Conservation (phyloP, 1,140 invertebrate genomes). For the Caerostris extrusa region DNA sequence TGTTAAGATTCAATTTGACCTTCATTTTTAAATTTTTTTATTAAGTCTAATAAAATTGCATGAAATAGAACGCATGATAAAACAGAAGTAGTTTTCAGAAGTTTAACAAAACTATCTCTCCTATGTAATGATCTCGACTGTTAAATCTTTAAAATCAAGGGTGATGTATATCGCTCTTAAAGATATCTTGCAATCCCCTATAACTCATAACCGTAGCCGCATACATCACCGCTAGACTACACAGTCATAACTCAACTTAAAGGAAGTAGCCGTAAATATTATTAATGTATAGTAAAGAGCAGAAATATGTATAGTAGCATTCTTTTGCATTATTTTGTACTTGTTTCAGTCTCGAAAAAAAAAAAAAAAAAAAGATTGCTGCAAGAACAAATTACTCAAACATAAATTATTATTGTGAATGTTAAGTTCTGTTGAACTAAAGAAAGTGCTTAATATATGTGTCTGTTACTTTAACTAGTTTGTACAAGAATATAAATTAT, state of each 20-base stretch:
- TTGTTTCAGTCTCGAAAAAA: not conserved
- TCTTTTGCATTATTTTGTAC: not conserved
- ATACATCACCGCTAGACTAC: slow-evolving; percentile 6
- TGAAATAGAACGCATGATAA: no score
- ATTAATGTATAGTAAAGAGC: not conserved
- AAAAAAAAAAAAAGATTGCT: no score
- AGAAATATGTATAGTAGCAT: not conserved
- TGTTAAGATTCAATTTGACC: no score
- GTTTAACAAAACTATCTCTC: no score
- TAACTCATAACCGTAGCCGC: not conserved
- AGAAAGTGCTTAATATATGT: no score
- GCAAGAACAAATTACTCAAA: not conserved
- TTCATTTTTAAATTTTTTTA: no score
- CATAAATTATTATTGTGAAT: not conserved
- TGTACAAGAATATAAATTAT: no score
- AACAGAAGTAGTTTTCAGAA: no score
- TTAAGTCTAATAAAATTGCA: no score
- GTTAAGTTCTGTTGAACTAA: no score
- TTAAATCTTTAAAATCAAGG: not conserved
- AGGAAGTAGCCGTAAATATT: not conserved
- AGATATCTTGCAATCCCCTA: not conserved
- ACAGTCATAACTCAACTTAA: not conserved
- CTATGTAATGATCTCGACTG: no score
- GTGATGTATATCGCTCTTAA: not conserved
- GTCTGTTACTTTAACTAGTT: no score